Evolutionary conservation across 2,888 invertebrate genomes (phyloP).

Genomic region (Autographa pulchrina): DNA sequence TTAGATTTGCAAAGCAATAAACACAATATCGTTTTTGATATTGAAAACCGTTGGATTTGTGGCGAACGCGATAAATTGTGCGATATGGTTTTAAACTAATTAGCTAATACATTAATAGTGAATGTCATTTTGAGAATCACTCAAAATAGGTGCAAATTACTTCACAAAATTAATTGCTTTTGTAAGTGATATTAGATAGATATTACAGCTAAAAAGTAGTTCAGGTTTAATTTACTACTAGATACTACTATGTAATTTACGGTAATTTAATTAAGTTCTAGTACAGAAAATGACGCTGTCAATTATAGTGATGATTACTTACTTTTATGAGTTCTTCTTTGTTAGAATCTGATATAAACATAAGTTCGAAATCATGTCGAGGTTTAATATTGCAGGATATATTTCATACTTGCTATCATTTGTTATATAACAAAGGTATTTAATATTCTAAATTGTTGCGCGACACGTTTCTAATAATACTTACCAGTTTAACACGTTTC

Average conservation of each 20-base stretch:
- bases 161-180: not conserved
- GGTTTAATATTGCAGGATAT: not conserved
- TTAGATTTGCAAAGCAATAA: conserved; percentile 46
- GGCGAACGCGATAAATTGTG: conserved; percentile 5
- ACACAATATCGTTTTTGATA: conserved; percentile 37
- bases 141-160: not conserved
- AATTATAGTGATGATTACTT: too few species aligned
- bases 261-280: too few species aligned
- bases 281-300: too few species aligned
- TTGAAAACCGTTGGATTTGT: conserved; percentile 34
- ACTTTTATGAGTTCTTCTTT: too few species aligned
- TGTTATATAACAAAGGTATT: not conserved
- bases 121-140: not conserved
- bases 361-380: not conserved
- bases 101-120: not conserved
- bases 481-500: conserved; percentile 3
- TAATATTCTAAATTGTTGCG: conserved; percentile 1
- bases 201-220: too few species aligned
- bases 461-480: not conserved
- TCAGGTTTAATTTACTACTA: too few species aligned
- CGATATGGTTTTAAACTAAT: not conserved
- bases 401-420: not conserved
- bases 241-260: too few species aligned
- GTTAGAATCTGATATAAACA: not conserved
- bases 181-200: not conserved